These are phyloP conservation scores for Amaurobius ferox DNA, from an alignment of 2,888 invertebrate species.

Conservation along the genomic window DNA sequence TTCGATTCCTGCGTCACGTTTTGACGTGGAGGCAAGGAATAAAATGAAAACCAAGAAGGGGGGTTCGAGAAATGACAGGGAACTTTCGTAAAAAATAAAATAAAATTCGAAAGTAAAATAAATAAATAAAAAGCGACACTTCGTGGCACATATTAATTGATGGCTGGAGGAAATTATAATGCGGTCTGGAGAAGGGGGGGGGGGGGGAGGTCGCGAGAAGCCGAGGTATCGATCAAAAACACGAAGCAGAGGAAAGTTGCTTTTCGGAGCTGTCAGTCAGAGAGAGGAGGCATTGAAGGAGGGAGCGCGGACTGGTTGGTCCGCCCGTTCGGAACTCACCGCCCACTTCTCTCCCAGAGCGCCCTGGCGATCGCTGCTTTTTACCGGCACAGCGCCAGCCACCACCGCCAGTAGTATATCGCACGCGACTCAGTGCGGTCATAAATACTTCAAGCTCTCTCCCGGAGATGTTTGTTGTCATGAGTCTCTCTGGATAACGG, in stretches of 20 bases:
- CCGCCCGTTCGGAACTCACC: slow-evolving; percentile 43
- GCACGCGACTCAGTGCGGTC: slow-evolving; percentile 28
- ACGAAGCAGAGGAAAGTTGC: slow-evolving; percentile 39
- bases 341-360: slow-evolving; percentile 31
- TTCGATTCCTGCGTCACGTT: slow-evolving; percentile 63
- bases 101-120: slow-evolving; percentile 27
- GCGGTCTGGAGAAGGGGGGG: slow-evolving; percentile 56
- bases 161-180: slow-evolving; percentile 73
- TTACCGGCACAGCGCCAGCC: slow-evolving; percentile 53
- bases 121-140: slow-evolving; percentile 41
- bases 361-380: slow-evolving; percentile 49
- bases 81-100: slow-evolving; percentile 28
- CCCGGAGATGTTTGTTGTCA: slow-evolving; percentile 10
- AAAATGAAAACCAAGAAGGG: slow-evolving; percentile 3
- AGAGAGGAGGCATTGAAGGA: slow-evolving; percentile 33
- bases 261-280: slow-evolving; percentile 67
- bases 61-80: slow-evolving; percentile 44
- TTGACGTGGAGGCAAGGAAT: slow-evolving; percentile 48
- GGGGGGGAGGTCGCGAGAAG: slow-evolving; percentile 41
- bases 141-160: slow-evolving; percentile 74
- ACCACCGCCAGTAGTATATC: slow-evolving; percentile 38
- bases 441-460: slow-evolving; percentile 32
- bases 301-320: slow-evolving; percentile 60
- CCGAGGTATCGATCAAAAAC: slow-evolving; percentile 61
- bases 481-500: slow-evolving; percentile 1